A percentile compares a stretch with the other conserved stretches of the same genome.
phyloP scores from a whole-genome alignment of 2,113 vertebrate species.

The Sclerurus mexicanus region DNA sequence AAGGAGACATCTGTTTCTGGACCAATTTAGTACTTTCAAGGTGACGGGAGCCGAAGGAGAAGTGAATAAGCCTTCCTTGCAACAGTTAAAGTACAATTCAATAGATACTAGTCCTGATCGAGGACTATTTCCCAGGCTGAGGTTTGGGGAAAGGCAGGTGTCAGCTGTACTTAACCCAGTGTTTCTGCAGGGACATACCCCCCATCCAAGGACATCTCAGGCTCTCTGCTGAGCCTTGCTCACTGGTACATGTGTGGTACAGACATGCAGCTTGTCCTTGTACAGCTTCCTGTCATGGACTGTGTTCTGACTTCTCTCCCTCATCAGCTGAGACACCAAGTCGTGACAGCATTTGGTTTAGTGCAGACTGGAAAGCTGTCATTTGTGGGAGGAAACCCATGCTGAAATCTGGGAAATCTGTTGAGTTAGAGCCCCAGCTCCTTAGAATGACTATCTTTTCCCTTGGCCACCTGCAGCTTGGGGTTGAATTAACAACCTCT shows the following conservation, averaged over 20 bases:
- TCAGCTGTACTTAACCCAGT: no score
- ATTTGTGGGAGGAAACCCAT: background rate
- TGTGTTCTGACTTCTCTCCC: background rate
- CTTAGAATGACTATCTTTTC: background rate
- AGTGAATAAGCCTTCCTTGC: background rate
- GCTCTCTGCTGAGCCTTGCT: background rate
- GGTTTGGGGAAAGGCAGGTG: background rate
- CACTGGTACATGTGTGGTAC: rapidly evolving
- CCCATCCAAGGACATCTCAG: background rate
- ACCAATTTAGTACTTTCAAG: background rate
- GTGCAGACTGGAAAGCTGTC: background rate
- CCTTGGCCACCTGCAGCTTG: background rate
- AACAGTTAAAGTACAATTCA: background rate
- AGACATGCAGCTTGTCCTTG: background rate
- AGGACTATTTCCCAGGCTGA: background rate
- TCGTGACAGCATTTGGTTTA: background rate
- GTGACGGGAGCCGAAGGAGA: background rate
- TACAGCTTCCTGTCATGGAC: background rate
- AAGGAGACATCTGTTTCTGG: background rate
- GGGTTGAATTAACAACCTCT: background rate
- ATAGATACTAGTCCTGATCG: background rate
- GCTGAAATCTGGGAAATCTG: background rate
- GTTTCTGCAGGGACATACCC: background rate
- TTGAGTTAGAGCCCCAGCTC: background rate
- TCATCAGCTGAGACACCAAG: background rate